Percentiles rank a stretch among this genome's conserved stretches.
Evolutionary conservation across 2,113 vertebrate species (phyloP).

Genomic region (Callithrix jacchus): DNA sequence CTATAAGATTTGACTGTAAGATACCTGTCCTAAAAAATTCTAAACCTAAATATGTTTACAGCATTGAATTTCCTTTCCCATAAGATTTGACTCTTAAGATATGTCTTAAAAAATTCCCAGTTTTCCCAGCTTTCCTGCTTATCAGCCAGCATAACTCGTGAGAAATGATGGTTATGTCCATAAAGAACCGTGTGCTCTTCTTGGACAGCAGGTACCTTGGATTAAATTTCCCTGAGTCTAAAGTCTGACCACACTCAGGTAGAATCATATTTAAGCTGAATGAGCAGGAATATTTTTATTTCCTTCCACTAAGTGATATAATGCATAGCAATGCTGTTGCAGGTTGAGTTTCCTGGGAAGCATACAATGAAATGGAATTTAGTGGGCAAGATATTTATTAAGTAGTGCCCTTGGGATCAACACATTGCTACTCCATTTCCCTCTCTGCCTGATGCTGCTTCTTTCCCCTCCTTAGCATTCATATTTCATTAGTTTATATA

Average conservation of each 20-base stretch:
- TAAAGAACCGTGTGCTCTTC: neutral
- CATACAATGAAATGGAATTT: constrained; percentile 20
- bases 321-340: constrained; percentile 32
- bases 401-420: neutral
- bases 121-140: constrained; percentile 40
- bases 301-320: constrained; percentile 15
- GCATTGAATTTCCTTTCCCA: constrained; percentile 34
- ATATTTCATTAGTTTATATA: constrained; percentile 41
- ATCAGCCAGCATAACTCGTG: neutral
- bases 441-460: constrained; percentile 30
- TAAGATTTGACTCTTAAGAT: constrained; percentile 33
- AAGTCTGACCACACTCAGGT: neutral
- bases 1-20: constrained; percentile 28
- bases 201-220: neutral
- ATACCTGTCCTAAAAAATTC: neutral
- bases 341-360: constrained; percentile 49
- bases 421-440: neutral
- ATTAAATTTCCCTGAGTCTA: neutral
- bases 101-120: constrained; percentile 25
- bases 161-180: neutral
- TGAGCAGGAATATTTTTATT: constrained; percentile 35
- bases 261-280: constrained; percentile 39
- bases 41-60: neutral
- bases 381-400: constrained; percentile 21
- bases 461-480: neutral